Evolutionary conservation across 2,113 vertebrate species (phyloP), one percentile per base, ranked within the genome.

Genomic region (Grantiella picta): DNA sequence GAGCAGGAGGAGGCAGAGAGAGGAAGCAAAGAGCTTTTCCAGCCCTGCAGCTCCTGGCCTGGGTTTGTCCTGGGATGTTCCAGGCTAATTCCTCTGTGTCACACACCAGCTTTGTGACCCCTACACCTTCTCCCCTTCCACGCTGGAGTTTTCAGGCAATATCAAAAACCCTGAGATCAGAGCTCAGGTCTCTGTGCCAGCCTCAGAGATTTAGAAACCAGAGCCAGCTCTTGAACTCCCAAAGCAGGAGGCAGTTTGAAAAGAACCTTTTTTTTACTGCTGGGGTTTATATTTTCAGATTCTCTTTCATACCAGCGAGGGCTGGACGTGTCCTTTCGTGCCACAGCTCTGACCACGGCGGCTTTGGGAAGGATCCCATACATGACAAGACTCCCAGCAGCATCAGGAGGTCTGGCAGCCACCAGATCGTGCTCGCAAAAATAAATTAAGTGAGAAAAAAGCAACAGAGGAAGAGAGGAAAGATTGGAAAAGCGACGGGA

Each of bases 231-330:
- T 31, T 25, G 12, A 49, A 45, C 47, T 53, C 42, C 54, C 28
- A n/a, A 45, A 52, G 19, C 1, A 33, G 60, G 31, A 87, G 56
- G 5, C 3, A 25, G 53, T 19, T 89, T 75, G 31, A 47, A 86
- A 83, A 9, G 5, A 19, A 5, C 10, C 7, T 21, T 73, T 83
- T 75, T 15, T 75, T 15, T 44, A 44, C 36, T 8, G 19, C 31
- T 75, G 20, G 8, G 5, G 10, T 70, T 63, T 15, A 2, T 21
- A 19, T 35, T 61, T 83, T 59, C 7, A 0, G 49, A 7, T 57
- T 81, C 28, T n/a, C 12, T 64, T 29, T 27, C 27, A 28, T 18
- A 21, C 4, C 8, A 4, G 31, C 0, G 1, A 35, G 61, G 65
- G 54, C 44, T 78, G 75, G 89, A 59, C 40, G 1, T 0, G 38